Conservation (phyloP, 2,888 invertebrate genomes). For the Macroteleia sp. region DNA sequence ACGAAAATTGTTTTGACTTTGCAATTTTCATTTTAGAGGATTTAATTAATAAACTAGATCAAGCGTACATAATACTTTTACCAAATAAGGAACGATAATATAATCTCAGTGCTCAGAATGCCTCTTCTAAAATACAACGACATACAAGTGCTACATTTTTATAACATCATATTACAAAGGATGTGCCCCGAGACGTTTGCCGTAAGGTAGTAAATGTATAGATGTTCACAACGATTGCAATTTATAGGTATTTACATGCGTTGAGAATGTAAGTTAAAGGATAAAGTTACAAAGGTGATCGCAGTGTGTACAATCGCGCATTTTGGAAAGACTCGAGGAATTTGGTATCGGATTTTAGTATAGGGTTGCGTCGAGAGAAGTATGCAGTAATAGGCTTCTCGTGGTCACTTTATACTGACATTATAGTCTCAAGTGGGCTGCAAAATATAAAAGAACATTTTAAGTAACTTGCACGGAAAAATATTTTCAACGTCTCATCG, state of each 20-base stretch:
- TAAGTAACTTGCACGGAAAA: slow-evolving; percentile 45
- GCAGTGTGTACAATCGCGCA: slow-evolving; percentile 28
- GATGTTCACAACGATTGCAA: slow-evolving; percentile 50
- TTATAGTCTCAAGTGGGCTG: slow-evolving; percentile 54
- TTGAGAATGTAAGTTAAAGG: slow-evolving; percentile 46
- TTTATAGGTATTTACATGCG: slow-evolving; percentile 58
- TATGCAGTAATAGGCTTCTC: slow-evolving; percentile 59
- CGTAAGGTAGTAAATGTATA: slow-evolving; percentile 38
- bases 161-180: slow-evolving; percentile 55
- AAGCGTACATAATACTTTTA: background rate
- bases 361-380: slow-evolving; percentile 50
- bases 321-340: slow-evolving; percentile 34
- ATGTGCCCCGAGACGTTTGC: slow-evolving; percentile 26
- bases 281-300: slow-evolving; percentile 60
- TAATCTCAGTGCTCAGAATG: slow-evolving; percentile 3
- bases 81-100: slow-evolving; percentile 7
- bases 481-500: slow-evolving; percentile 25
- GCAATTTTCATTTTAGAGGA: no score
- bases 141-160: slow-evolving; percentile 43
- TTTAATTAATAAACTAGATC: no score
- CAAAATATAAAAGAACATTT: slow-evolving; percentile 49
- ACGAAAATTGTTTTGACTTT: no score
- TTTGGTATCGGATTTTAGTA: slow-evolving; percentile 52
- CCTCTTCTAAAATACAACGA: slow-evolving; percentile 2
- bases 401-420: slow-evolving; percentile 60